These are phyloP conservation scores for Acronicta aceris DNA, from an alignment of 2,888 invertebrate species.

Conservation along the genomic window DNA sequence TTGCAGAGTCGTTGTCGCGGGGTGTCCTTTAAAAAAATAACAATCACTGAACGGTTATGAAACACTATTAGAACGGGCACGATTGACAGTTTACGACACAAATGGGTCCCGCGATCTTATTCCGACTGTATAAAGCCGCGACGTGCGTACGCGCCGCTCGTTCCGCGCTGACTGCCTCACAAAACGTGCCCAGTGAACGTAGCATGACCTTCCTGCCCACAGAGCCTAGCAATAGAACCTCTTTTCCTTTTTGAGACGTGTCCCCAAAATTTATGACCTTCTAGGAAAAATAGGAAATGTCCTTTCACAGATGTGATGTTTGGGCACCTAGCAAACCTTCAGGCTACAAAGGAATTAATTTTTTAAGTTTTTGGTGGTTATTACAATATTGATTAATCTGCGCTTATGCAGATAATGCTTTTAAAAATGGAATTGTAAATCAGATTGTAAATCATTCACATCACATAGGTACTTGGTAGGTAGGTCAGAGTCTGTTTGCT, in stretches of 20 bases:
- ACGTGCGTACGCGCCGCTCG: conserved; percentile 81
- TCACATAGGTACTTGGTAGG: not conserved
- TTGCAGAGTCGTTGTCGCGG: conserved; percentile 71
- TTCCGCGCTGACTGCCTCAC: conserved; percentile 82
- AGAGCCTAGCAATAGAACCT: conserved; percentile 79
- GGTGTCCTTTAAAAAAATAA: conserved; percentile 75
- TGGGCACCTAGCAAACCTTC: conserved; percentile 22
- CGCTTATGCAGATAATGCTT: too few species aligned
- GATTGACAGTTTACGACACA: conserved; percentile 74
- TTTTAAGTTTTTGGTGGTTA: too few species aligned
- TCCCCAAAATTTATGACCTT: conserved; percentile 65
- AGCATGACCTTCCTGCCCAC: conserved; percentile 86
- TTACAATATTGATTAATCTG: too few species aligned
- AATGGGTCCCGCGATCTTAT: conserved; percentile 75
- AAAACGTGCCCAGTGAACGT: conserved; percentile 77
- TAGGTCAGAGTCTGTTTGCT: not conserved
- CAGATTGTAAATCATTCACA: not conserved
- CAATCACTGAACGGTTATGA: conserved; percentile 76
- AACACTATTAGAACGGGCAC: conserved; percentile 85
- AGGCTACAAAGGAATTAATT: too few species aligned
- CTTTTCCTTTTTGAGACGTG: conserved; percentile 74
- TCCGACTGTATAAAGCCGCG: conserved; percentile 56
- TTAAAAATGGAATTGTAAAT: too few species aligned
- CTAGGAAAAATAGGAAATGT: conserved; percentile 34
- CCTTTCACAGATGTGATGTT: conserved; percentile 6